phyloP scores from a whole-genome alignment of 2,797 vertebrate species.

The Acipenser ruthenus region DNA sequence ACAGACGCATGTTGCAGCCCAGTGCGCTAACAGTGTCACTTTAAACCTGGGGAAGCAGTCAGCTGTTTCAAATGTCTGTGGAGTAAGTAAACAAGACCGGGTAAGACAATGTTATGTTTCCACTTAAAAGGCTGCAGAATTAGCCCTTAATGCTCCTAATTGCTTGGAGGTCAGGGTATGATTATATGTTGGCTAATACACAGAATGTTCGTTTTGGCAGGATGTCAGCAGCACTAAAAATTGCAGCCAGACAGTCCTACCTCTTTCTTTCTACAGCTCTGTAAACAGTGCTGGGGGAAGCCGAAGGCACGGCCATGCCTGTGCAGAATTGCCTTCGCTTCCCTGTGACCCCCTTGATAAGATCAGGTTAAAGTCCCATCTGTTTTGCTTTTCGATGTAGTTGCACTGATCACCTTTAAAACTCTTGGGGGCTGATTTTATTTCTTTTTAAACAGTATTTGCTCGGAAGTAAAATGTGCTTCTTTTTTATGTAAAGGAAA shows the following conservation, averaged over 20 bases:
- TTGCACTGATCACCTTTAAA: no score
- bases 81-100: conserved; percentile 21
- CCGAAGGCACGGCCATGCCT: no score
- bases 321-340: no score
- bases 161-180: conserved; percentile 28
- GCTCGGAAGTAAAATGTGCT: no score
- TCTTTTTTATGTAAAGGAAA: no score
- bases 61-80: conserved; percentile 14
- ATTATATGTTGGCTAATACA: conserved; percentile 31
- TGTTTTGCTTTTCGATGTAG: no score
- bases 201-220: conserved; percentile 28
- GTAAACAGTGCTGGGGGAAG: background rate
- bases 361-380: no score
- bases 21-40: background rate
- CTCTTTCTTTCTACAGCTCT: background rate
- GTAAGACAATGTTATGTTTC: conserved; percentile 28
- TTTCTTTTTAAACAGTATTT: no score
- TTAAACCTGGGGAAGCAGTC: background rate
- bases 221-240: conserved; percentile 19
- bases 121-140: conserved; percentile 30
- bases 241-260: background rate
- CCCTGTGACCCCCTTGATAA: no score
- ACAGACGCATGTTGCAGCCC: no score
- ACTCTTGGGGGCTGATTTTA: no score
- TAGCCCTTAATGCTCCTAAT: conserved; percentile 33